These are phyloP conservation scores for Columba livia DNA, from an alignment of 2,113 vertebrate species.

Conservation along the genomic window DNA sequence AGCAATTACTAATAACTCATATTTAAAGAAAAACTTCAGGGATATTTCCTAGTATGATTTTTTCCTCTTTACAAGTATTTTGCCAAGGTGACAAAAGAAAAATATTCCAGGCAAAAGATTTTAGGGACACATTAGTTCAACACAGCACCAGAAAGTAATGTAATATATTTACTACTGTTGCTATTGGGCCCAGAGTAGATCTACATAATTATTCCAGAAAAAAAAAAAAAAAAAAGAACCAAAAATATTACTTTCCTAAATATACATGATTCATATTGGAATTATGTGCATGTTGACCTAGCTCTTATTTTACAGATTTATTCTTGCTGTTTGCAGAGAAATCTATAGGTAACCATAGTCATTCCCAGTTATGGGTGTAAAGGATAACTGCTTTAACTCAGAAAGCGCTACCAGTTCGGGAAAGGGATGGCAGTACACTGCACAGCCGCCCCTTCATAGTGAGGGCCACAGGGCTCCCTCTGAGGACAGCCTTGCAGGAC, in stretches of 20 bases:
- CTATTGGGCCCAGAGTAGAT: neutral
- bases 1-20: neutral
- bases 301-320: neutral
- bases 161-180: neutral
- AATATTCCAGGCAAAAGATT: neutral
- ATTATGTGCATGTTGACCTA: neutral
- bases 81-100: neutral
- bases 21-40: neutral
- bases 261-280: neutral
- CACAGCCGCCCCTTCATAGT: neutral
- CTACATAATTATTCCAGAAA: neutral
- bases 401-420: neutral
- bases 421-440: neutral
- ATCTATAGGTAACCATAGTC: neutral
- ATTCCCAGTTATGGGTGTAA: accelerated
- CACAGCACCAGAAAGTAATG: neutral
- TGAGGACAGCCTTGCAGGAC: accelerated
- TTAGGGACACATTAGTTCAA: neutral
- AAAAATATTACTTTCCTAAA: neutral
- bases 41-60: neutral
- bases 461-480: neutral
- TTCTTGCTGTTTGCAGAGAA: neutral
- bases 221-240: neutral
- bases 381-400: neutral
- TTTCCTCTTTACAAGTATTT: neutral